Base-by-base conservation (phyloP, 2,797 vertebrate species). In the Clarias fuscus region DNA sequence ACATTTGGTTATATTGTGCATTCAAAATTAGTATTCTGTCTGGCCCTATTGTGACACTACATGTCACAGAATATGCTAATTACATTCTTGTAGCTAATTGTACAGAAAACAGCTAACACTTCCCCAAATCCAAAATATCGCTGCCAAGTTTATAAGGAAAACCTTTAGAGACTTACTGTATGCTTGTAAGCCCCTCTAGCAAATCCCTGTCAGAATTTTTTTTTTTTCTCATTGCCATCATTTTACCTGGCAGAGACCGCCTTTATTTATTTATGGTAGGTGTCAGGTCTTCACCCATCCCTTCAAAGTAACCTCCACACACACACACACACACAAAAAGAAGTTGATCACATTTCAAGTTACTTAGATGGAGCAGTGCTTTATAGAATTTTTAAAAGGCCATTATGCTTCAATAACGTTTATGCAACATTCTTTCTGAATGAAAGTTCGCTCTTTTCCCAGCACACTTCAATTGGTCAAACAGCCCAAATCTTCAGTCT, bases 1-100 rank as follows among this genome's bases (percentile, higher is more conserved):
- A 97, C 96, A 96, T 97, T 97, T 98, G 97, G 97, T 97, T 98
- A 98, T 91, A 95, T 95, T 96, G 95, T 96, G 96, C 95, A 95
- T 96, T 95, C 93, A 95, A 95, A 89, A 92, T 94, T 94, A 95
- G 94, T 94, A 93, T 90, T 93, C 96, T 94, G 95, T 94, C 95
- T 94, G 94, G 93, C 92, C 94, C 94, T 94, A 95, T 91, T 82
- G 93, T 90, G 91, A 94, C 91, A 94, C 94, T 93, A 94, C 89
- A 92, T 91, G 93, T 88, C 93, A 92, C 92, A 93, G 84, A 91
- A 90, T 94, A 93, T 94, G 93, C 93, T 94, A 89, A 90, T 93
- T 94, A 95, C 94, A 95, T 95, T 95, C 94, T 93, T 91, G 92
- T 93, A 93, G 94, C 92, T 95, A 95, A 92, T 37, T 88, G 91